Evolutionary conservation across 2,888 invertebrate species (phyloP).

Genomic region (Schizotus pectinicornis): DNA sequence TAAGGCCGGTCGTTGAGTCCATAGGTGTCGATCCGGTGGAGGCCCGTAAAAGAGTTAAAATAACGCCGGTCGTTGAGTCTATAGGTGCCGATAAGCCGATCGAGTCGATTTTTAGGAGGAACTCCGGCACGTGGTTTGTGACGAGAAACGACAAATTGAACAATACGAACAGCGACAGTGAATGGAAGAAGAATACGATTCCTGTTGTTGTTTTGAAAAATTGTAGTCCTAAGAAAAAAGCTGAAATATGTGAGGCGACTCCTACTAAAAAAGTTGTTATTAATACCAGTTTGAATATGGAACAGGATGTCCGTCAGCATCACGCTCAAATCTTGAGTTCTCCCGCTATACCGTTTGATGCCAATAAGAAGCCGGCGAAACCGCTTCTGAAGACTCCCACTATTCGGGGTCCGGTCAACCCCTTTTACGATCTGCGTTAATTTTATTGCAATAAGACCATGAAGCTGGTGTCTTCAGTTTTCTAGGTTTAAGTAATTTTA

Average conservation of each 20-base stretch:
- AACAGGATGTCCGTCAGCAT: constrained; percentile 77
- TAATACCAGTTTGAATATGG: constrained; percentile 70
- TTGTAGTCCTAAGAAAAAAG: background rate
- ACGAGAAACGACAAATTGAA: constrained; percentile 25
- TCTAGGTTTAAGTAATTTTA: no score
- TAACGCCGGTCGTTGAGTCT: background rate
- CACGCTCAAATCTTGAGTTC: constrained; percentile 72
- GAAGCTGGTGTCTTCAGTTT: no score
- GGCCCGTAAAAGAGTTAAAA: constrained; percentile 15
- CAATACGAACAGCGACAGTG: background rate
- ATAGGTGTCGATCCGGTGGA: constrained; percentile 36
- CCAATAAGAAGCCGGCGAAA: constrained; percentile 70
- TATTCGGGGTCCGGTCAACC: constrained; percentile 72
- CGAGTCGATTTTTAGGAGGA: constrained; percentile 47
- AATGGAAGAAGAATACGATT: background rate
- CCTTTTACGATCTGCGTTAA: constrained; percentile 63
- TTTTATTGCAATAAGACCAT: no score
- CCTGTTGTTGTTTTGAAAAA: constrained; percentile 2
- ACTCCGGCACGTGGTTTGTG: constrained; percentile 54
- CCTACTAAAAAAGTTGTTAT: constrained; percentile 74
- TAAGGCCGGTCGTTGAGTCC: background rate
- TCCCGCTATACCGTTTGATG: constrained; percentile 78
- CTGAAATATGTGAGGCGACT: constrained; percentile 7
- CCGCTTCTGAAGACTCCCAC: constrained; percentile 75
- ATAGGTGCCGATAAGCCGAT: constrained; percentile 25